phyloP scores from a whole-genome alignment of 2,888 invertebrate genomes.

The Odontothrips loti region DNA sequence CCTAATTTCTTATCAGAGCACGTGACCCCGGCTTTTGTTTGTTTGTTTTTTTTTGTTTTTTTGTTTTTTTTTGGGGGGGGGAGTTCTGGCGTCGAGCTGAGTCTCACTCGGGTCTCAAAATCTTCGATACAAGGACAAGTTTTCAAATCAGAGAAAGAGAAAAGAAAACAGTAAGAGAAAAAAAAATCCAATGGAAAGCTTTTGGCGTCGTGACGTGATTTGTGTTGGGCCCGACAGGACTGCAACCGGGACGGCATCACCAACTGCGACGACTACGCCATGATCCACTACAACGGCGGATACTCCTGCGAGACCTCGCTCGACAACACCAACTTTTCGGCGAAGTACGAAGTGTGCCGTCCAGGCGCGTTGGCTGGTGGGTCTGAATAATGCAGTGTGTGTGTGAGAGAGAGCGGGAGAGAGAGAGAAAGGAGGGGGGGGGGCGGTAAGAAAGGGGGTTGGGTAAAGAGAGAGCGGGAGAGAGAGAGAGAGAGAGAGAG shows the following conservation, averaged over 20 bases:
- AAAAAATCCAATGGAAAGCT: too few relatives aligned
- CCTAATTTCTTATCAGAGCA: too few relatives aligned
- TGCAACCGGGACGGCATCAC: slow-evolving; percentile 61
- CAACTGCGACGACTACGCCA: slow-evolving; percentile 61
- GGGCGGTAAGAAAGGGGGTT: too few relatives aligned
- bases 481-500: neutral
- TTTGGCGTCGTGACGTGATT: too few relatives aligned
- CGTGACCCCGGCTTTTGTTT: too few relatives aligned
- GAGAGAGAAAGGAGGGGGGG: neutral
- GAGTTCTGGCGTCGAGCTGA: too few relatives aligned
- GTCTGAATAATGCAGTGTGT: neutral
- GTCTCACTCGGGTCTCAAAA: too few relatives aligned
- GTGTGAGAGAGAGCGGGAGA: neutral
- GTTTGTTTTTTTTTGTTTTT: too few relatives aligned
- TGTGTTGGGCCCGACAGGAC: slow-evolving; percentile 51
- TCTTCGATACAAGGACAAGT: too few relatives aligned
- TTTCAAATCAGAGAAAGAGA: too few relatives aligned
- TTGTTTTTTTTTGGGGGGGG: too few relatives aligned
- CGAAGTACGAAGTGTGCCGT: slow-evolving; percentile 3
- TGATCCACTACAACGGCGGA: slow-evolving; percentile 60
- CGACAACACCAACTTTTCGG: slow-evolving; percentile 11
- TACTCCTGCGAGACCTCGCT: slow-evolving; percentile 47
- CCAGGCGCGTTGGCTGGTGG: slow-evolving; percentile 1
- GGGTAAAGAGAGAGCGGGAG: neutral
- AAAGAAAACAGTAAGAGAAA: too few relatives aligned